Base-by-base conservation (phyloP, 2,888 invertebrate species). In the Escarpia spicata region DNA sequence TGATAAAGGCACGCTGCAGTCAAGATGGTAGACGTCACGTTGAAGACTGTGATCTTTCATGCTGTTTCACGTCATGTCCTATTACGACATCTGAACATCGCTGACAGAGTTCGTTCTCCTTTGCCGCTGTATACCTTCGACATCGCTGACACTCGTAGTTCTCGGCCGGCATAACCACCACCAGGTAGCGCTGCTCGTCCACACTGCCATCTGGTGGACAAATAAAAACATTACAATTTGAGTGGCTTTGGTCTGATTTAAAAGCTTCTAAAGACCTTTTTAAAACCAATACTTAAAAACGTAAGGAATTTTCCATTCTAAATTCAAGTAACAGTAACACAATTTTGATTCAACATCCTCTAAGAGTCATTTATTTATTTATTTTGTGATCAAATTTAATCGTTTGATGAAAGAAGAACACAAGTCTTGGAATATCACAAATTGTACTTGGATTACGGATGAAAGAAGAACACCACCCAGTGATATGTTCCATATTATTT, bases 61-160 rank as follows among this genome's bases (percentile, higher is more conserved):
- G n/a, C 26, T 75, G 75, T n/a, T n/a, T 75, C 26, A 75, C 75
- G 75, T 75, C 75, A 75, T 75, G 19, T 26, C 19, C 75, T 26
- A 26, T 26, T 19, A 95, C 90, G 9, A 94, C 95, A 44, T 94
- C 92, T 31, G 94, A 52, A 93, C 95, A 96, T 19, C 95, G 92
- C 3, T 94, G 94, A 94, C 95, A 96, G 0, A 95, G 95, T 31
- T 94, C 92, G n/a, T 91, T 93, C 0, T 94, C 89, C 1, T 92
- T 92, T 3, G 93, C 90, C 52, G 96, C 94, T 0, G 95, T 96
- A 93, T 95, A 95, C 26, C 95, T 94, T 6, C 96, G 94, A 94
- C 96, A 96, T 90, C 96, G 94, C 90, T 95, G 95, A 94, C 96
- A 96, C 31, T 95, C 90, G 92, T 94, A 94, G 37, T 95, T 93